Evolutionary conservation across 2,888 invertebrate species (phyloP), one percentile per base, ranked within the genome.

Genomic region (Adela reaumurella): DNA sequence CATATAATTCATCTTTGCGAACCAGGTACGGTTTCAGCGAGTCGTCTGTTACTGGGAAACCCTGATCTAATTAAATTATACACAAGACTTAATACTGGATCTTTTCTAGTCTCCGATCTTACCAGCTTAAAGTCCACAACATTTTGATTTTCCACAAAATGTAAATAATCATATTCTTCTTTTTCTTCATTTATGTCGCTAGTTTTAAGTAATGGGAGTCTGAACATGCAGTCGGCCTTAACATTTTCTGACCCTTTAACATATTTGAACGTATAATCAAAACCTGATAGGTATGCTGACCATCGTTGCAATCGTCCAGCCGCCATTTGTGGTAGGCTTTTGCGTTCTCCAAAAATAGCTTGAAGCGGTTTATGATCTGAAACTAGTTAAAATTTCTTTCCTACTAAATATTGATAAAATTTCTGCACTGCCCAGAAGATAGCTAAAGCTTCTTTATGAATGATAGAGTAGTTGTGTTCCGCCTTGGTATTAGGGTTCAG

Each of bases 391-490:
- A 66, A 66, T 24, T 55, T 49, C 5, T 55, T 55, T 4, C 63
- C 64, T 41, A 56, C 50, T 46, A 67, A 54, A 59, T 64, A 67
- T 49, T 65, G 62, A 52, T 62, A 58, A 53, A 63, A 65, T 43
- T 58, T 60, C 24, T 55, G 56, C 4, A 62, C 55, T 1, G 57
- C 60, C 58, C 59, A 65, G 51, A 57, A 60, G 50, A 65, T 64
- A 4, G 62, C 60, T 43, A 65, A 54, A 1, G 61, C 61, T 52
- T 65, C 64, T 29, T 55, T 54, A 48, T 65, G 59, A 14, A 65
- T 57, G 2, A 59, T 58, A 2, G 60, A 58, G 52, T 65, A 63
- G 45, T 59, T 62, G 48, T 59, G 57, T 52, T 67, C 64, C 8
- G 61, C 56, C 42, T 51, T 51, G 1, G n/a, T n/a, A n/a, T n/a